These are phyloP conservation scores for Calycopis cecrops DNA, from an alignment of 1,140 invertebrate species.

Conservation along the genomic window DNA sequence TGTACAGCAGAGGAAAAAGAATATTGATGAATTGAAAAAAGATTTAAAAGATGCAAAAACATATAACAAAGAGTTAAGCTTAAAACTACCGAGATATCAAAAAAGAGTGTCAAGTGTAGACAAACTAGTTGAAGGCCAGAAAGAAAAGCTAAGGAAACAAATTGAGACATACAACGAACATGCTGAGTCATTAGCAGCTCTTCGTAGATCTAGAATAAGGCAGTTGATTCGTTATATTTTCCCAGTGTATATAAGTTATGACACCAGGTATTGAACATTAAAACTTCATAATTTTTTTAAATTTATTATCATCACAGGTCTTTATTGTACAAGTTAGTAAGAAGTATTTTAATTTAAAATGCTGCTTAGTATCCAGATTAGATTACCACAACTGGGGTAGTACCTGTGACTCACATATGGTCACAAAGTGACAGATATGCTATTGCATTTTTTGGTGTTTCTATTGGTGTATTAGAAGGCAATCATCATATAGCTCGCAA, in stretches of 20 bases:
- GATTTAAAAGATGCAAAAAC: conserved; percentile 74
- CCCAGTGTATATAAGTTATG: conserved; percentile 77
- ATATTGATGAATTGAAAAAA: conserved; percentile 74
- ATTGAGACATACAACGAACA: conserved; percentile 74
- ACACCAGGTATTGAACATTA: conserved; percentile 43
- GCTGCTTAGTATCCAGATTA: too few relatives aligned
- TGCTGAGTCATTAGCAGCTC: conserved; percentile 76
- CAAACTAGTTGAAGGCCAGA: conserved; percentile 74
- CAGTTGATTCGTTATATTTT: conserved; percentile 87
- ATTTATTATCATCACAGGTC: background rate
- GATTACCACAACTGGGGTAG: too few relatives aligned
- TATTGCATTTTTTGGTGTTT: too few relatives aligned
- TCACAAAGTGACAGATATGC: too few relatives aligned
- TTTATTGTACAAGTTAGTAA: background rate
- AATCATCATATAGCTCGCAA: too few relatives aligned
- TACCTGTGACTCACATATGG: too few relatives aligned
- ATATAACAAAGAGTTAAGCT: conserved; percentile 75
- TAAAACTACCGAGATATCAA: conserved; percentile 78
- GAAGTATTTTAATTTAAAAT: too few relatives aligned
- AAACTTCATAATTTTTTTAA: background rate
- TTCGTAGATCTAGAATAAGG: conserved; percentile 78
- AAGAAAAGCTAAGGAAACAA: conserved; percentile 70
- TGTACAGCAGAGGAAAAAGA: conserved; percentile 79
- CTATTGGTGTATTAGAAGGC: too few relatives aligned
- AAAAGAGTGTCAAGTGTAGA: conserved; percentile 78